phyloP scores from a whole-genome alignment of 2,797 vertebrate species.

The Simalia tracyae region DNA sequence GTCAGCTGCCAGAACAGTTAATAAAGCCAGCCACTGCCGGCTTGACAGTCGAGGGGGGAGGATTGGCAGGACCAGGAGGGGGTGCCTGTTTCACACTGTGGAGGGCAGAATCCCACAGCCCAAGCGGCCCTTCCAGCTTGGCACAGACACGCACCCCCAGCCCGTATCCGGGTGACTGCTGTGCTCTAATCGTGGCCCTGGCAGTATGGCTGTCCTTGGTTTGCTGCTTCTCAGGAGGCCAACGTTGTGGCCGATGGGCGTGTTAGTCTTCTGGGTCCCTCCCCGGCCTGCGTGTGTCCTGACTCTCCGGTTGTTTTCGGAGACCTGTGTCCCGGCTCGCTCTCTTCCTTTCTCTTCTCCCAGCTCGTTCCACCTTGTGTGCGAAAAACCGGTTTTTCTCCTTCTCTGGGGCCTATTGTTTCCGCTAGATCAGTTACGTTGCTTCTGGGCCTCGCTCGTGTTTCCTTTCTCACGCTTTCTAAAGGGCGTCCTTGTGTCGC shows the following conservation, averaged over 20 bases:
- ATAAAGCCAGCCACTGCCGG: background rate
- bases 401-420: slow-evolving; percentile 66
- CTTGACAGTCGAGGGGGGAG: background rate
- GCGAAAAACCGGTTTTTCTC: slow-evolving; percentile 69
- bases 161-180: too few relatives aligned
- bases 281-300: background rate
- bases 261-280: background rate
- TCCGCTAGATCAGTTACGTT: slow-evolving; percentile 64
- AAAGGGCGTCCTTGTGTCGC: slow-evolving; percentile 15
- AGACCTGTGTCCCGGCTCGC: slow-evolving; percentile 40
- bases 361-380: slow-evolving; percentile 53
- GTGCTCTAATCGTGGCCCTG: background rate
- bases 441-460: slow-evolving; percentile 60
- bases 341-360: slow-evolving; percentile 69
- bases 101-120: background rate
- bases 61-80: background rate
- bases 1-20: background rate
- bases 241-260: background rate
- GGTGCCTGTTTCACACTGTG: background rate
- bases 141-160: background rate
- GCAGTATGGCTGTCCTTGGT: background rate
- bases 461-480: slow-evolving; percentile 69
- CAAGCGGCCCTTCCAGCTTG: too few relatives aligned
- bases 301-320: background rate
- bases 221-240: background rate